These are phyloP conservation scores for Pseudopipra pipra DNA, from an alignment of 2,113 vertebrate species.

Conservation along the genomic window DNA sequence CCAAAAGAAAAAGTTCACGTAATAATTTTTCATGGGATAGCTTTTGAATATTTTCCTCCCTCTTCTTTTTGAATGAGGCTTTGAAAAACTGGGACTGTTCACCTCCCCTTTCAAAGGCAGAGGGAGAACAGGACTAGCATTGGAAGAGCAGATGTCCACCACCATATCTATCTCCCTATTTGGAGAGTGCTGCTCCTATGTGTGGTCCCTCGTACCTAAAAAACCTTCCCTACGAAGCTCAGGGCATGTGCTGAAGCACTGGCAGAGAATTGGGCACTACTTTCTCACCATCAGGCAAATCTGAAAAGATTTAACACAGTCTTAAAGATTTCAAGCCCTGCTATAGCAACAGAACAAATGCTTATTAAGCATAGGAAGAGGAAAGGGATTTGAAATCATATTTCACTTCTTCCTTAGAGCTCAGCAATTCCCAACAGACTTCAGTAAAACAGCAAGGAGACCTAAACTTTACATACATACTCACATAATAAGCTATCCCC, in stretches of 20 bases:
- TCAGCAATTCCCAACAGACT: background rate
- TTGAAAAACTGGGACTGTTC: background rate
- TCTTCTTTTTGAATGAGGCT: background rate
- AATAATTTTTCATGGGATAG: background rate
- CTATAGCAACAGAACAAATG: background rate
- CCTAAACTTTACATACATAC: background rate
- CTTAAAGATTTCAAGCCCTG: background rate
- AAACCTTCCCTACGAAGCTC: background rate
- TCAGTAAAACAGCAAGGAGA: background rate
- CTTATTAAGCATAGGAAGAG: background rate
- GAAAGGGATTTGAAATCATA: background rate
- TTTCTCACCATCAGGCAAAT: background rate
- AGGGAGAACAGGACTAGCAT: accelerated
- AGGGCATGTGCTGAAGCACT: background rate
- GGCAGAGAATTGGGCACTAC: background rate
- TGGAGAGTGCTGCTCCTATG: accelerated
- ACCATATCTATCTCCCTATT: background rate
- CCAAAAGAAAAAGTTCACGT: background rate
- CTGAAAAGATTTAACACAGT: background rate
- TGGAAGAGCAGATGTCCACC: background rate
- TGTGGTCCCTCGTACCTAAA: background rate
- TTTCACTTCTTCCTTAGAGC: background rate
- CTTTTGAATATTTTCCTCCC: background rate
- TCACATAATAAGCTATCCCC: background rate
- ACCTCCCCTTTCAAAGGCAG: accelerated